These are phyloP conservation scores for Paradisaea rubra DNA, from an alignment of 2,113 vertebrate genomes.

Conservation along the genomic window DNA sequence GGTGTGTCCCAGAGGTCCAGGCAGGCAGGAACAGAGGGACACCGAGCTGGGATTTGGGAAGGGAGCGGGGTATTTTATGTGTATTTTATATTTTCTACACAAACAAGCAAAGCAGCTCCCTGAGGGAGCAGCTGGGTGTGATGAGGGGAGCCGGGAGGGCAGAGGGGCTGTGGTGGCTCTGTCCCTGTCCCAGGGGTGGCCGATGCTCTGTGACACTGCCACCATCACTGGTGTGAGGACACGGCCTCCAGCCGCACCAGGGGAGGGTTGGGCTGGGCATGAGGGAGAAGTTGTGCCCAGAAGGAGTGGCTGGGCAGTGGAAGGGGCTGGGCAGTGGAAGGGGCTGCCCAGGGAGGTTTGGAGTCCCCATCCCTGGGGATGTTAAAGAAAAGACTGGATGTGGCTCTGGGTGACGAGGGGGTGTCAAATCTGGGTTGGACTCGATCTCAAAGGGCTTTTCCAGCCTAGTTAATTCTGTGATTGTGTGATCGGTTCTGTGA, in stretches of 20 bases:
- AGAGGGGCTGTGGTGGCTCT: not conserved
- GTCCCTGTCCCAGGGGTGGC: not conserved
- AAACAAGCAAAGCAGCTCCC: not conserved
- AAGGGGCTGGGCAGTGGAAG: not conserved
- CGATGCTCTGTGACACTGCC: rapidly evolving
- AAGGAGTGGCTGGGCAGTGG: not conserved
- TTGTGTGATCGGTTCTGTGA: too few species aligned
- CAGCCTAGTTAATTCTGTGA: too few species aligned
- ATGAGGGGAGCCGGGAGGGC: not conserved
- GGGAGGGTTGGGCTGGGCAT: not conserved
- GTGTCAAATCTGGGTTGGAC: not conserved
- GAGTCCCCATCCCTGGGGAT: not conserved
- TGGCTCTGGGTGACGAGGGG: not conserved
- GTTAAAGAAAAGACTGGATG: not conserved
- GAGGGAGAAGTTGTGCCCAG: not conserved
- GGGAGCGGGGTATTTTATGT: not conserved
- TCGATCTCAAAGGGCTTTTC: not conserved
- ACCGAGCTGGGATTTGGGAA: not conserved
- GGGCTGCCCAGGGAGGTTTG: not conserved
- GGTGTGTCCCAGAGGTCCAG: not conserved
- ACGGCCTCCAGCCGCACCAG: not conserved
- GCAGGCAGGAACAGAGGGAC: not conserved
- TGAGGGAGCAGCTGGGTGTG: not conserved
- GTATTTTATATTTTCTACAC: not conserved
- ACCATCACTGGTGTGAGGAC: rapidly evolving